phyloP scores from a whole-genome alignment of 2,113 vertebrate species.

The Setophaga petechia region DNA sequence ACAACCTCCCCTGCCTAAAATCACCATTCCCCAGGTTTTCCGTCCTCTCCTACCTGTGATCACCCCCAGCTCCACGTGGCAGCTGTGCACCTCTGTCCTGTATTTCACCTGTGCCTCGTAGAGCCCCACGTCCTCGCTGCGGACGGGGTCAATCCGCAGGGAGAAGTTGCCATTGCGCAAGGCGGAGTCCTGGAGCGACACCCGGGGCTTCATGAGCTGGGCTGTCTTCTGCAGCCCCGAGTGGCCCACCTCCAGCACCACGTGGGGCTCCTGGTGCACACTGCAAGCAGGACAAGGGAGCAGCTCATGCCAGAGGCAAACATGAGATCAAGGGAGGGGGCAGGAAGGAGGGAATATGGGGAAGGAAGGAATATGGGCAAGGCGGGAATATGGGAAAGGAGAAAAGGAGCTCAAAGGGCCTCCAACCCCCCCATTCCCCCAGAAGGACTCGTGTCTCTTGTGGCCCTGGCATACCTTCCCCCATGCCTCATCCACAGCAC shows the following conservation, averaged over 20 bases:
- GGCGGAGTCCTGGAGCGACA: neutral
- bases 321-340: neutral
- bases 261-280: neutral
- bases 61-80: conserved; percentile 43
- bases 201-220: conserved; percentile 20
- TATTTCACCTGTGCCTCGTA: conserved; percentile 6
- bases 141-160: neutral
- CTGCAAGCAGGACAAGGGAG: neutral
- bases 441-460: neutral
- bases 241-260: conserved; percentile 38
- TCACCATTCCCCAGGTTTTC: neutral
- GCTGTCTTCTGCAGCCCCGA: conserved; percentile 18
- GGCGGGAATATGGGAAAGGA: neutral
- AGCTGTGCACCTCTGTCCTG: neutral
- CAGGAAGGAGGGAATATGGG: neutral
- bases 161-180: conserved; percentile 36
- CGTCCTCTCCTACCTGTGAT: conserved; percentile 51
- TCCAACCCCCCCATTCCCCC: neutral
- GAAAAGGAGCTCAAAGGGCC: neutral
- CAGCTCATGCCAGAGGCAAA: fast-evolving
- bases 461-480: neutral
- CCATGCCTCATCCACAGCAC: conserved; percentile 39
- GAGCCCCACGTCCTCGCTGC: neutral
- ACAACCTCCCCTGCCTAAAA: neutral
- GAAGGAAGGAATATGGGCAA: neutral